These are phyloP conservation scores for Hyla sarda DNA, from an alignment of 2,113 vertebrate species.

Conservation along the genomic window DNA sequence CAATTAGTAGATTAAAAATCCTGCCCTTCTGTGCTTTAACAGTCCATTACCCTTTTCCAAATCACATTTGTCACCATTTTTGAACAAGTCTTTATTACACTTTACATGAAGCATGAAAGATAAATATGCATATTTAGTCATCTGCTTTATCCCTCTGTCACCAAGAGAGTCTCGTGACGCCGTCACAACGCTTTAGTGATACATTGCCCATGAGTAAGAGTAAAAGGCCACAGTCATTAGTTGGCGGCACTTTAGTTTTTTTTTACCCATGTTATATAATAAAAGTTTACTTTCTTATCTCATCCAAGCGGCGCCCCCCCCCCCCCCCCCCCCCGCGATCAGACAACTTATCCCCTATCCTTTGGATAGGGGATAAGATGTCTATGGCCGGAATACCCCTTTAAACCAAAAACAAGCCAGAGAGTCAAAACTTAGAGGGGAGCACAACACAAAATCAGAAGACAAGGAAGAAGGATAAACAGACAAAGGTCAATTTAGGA, in stretches of 20 bases:
- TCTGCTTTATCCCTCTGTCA: slow-evolving; percentile 2
- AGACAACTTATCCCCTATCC: too few species aligned
- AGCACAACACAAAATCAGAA: too few species aligned
- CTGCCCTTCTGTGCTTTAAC: background rate
- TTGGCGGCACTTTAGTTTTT: background rate
- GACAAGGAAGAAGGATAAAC: too few species aligned
- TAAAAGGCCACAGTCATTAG: background rate
- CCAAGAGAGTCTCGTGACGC: background rate
- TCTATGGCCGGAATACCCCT: too few species aligned
- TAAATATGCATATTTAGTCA: background rate
- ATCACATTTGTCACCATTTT: background rate
- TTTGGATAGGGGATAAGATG: too few species aligned
- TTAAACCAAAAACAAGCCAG: too few species aligned
- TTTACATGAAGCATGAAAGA: background rate
- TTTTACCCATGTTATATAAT: background rate
- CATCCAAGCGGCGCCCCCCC: too few species aligned
- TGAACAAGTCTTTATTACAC: background rate
- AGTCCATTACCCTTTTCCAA: background rate
- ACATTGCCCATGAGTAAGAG: background rate
- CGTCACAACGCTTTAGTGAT: background rate
- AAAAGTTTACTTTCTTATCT: background rate
- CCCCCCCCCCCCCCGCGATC: too few species aligned
- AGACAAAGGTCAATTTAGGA: too few species aligned
- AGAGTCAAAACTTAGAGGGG: too few species aligned
- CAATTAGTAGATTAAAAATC: slow-evolving; percentile 39